Base-by-base conservation (phyloP, 2,797 vertebrate species). In the Tadarida brasiliensis region DNA sequence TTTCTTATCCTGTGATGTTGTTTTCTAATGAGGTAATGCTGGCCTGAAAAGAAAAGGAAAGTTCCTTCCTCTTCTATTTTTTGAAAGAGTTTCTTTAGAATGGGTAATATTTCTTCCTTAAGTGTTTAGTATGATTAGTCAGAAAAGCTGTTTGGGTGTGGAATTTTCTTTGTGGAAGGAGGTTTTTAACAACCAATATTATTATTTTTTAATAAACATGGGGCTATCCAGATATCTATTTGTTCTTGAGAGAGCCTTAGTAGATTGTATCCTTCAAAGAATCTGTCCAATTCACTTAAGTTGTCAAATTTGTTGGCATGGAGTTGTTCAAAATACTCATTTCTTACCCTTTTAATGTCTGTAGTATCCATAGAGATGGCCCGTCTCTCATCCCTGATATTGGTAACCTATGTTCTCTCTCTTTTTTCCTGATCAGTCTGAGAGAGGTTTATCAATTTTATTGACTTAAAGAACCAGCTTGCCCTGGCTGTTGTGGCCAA, bases 121-220 rank as follows among this genome's bases (percentile, higher is more conserved):
- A 77, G 33, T 56, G 63, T 91, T 89, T 56, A 49, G 14, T 44
- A 19, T 16, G 51, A 74, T 90, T 91, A 63, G 63, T 49, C 71
- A 56, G 76, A 77, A 95, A 92, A 90, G 47, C 47, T 71, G 74
- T 61, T 63, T 68, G 57, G 65, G 30, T 70, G 28, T 93, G 68
- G 39, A 57, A 65, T 91, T 85, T 94, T 84, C 63, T 63, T 63
- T 67, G 54, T 81, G 91, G 51, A 83, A 87, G 81, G 0, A 90
- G 76, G 0, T 47, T 91, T 86, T 77, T 20, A 77, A 84, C 15
- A 87, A 47, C 44, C 68, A n/a, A 22, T 19, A 16, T 47, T 30
- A 74, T 68, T 78, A 84, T 30, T 94, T 90, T 94, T 87, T 74
- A 84, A 92, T 71, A 61, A 35, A 77, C 49, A 7, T n/a, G 26